Evolutionary conservation across 2,888 invertebrate species (phyloP), one percentile per base, ranked within the genome.

Genomic region (Frankliniella fusca): DNA sequence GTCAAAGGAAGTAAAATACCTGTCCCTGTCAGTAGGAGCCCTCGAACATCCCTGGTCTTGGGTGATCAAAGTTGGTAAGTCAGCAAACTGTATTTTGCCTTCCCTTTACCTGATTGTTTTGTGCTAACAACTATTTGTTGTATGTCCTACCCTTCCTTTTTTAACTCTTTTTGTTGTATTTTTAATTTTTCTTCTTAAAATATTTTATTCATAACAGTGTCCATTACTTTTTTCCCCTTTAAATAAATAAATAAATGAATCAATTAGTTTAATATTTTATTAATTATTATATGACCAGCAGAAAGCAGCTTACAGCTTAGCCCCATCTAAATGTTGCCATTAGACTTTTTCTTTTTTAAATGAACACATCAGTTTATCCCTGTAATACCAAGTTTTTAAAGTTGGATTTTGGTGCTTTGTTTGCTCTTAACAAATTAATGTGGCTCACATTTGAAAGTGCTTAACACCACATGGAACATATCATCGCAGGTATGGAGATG

Each of bases 1-100:
- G 83, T 83, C 82, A 85, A 85, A 83, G 85, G 84, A 84, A 93
- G 93, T 86, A 92, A 92, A 88, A 93, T 93, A 86, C 93, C 93
- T 83, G 90, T 93, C 82, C 91, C 92, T 50, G 91, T 91, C 15
- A 88, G 86, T 79, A 86, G 85, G 54, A 90, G 89, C 85, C 89
- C 88, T 92, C 93, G 87, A 92, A 27, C 70, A 12, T 76, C 70
- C 23, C 70, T 76, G 23, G 27, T 76, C 12, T 27, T 76, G 23
- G 27, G 70, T 76, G 70, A 76, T 12, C 70, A 76, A 27, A 76
- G 27, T 12, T 76, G 70, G 70, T 76, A 76, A 76, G 70, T 76
- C 27, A 83, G 83, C 81, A 80, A 38, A 80, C 27, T 23, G 81
- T 79, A 82, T 54, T 65, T 80, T 50, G 65, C 76, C 80, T 81